phyloP scores from a whole-genome alignment of 2,888 invertebrate species.

The Mimachlamys varia region DNA sequence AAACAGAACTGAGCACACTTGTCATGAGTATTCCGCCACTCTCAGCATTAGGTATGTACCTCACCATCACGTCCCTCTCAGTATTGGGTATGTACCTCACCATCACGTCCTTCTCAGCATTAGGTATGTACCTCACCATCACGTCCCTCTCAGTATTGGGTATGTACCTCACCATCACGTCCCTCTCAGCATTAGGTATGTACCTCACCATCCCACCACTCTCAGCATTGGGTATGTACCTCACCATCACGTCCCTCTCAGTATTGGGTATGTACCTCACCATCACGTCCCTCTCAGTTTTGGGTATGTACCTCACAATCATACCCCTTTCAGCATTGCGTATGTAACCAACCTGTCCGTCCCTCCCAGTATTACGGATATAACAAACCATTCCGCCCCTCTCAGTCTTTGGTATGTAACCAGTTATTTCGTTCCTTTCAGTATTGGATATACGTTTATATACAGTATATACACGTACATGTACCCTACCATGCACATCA shows the following conservation, averaged over 20 bases:
- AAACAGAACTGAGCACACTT: constrained; percentile 69
- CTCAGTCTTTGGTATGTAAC: too few relatives aligned
- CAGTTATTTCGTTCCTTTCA: constrained; percentile 62
- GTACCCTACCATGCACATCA: too few relatives aligned
- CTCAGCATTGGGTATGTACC: too few relatives aligned
- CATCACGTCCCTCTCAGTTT: not conserved
- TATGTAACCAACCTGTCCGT: not conserved
- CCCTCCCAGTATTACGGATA: not conserved
- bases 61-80: not conserved
- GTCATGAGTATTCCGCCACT: constrained; percentile 67
- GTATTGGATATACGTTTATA: constrained; percentile 62
- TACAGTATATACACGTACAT: too few relatives aligned
- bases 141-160: not conserved
- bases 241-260: not conserved
- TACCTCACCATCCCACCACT: too few relatives aligned
- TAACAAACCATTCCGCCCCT: not conserved
- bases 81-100: not conserved
- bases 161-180: not conserved
- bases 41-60: constrained; percentile 67
- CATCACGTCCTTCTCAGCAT: not conserved
- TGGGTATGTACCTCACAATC: not conserved
- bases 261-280: not conserved
- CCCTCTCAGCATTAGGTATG: too few relatives aligned
- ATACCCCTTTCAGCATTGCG: not conserved
- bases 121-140: not conserved